Conservation (phyloP, 2,888 invertebrate genomes). For the Drosophila mimetica region DNA sequence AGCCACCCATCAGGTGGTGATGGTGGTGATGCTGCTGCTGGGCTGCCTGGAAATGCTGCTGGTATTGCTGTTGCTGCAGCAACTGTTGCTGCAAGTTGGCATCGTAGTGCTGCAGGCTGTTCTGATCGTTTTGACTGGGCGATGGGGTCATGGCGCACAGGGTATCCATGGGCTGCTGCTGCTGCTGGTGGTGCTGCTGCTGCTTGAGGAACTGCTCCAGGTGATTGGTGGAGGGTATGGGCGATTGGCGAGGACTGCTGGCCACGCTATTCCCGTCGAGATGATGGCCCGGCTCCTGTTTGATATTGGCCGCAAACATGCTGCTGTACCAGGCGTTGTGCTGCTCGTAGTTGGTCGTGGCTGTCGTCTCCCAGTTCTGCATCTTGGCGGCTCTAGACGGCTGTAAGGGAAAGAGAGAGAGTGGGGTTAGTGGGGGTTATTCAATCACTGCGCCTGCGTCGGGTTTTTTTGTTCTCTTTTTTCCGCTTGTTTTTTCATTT, state of each 20-base stretch:
- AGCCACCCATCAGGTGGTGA: slow-evolving; percentile 86
- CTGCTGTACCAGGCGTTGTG: slow-evolving; percentile 83
- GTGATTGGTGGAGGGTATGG: slow-evolving; percentile 65
- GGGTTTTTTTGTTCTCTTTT: slow-evolving; percentile 59
- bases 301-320: slow-evolving; percentile 82
- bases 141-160: slow-evolving; percentile 80
- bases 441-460: slow-evolving; percentile 77
- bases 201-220: slow-evolving; percentile 81
- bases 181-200: slow-evolving; percentile 77
- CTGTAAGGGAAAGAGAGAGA: slow-evolving; percentile 47
- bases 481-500: slow-evolving; percentile 37
- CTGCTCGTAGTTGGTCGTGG: slow-evolving; percentile 82
- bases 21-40: slow-evolving; percentile 75
- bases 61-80: slow-evolving; percentile 72
- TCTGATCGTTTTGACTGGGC: slow-evolving; percentile 78
- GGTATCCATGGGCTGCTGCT: slow-evolving; percentile 76
- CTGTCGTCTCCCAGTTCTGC: slow-evolving; percentile 83
- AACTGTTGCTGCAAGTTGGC: slow-evolving; percentile 73
- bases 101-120: slow-evolving; percentile 74
- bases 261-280: slow-evolving; percentile 60
- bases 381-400: slow-evolving; percentile 65
- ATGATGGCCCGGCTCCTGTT: slow-evolving; percentile 79
- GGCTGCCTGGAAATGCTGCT: slow-evolving; percentile 70
- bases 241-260: slow-evolving; percentile 65
- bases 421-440: slow-evolving; percentile 17